Evolutionary conservation across 1,140 invertebrate species (phyloP).

Genomic region (Scaptodrosophila lebanonensis): DNA sequence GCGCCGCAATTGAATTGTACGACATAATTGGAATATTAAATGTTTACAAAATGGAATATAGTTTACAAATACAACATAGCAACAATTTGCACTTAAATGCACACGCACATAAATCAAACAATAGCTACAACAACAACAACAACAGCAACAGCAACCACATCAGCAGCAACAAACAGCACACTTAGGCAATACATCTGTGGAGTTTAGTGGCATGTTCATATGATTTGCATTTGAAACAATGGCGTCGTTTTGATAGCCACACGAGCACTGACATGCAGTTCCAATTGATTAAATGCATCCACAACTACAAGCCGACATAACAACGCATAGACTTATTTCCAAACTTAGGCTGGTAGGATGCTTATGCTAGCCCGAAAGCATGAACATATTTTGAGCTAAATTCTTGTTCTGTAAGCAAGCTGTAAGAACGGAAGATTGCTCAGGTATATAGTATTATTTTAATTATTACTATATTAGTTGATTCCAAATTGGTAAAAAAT

Average conservation of each 20-base stretch:
- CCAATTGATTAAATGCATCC: conserved; percentile 28
- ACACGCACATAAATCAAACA: conserved; percentile 67
- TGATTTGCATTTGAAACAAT: conserved; percentile 69
- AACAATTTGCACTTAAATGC: conserved; percentile 70
- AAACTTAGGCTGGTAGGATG: too few relatives aligned
- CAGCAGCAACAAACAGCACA: too few relatives aligned
- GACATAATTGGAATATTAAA: conserved; percentile 72
- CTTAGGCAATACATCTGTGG: conserved; percentile 15
- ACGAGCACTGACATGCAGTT: conserved; percentile 8
- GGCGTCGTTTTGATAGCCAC: conserved; percentile 35
- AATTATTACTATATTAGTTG: too few relatives aligned
- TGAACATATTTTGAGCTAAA: too few relatives aligned
- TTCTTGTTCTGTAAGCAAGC: too few relatives aligned
- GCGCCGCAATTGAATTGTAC: conserved; percentile 58
- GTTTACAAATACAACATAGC: conserved; percentile 25
- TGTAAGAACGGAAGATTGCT: too few relatives aligned
- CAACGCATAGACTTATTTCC: too few relatives aligned
- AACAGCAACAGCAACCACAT: neutral
- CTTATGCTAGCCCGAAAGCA: too few relatives aligned
- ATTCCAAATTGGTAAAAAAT: too few relatives aligned
- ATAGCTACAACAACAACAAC: conserved; percentile 44
- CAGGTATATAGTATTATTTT: too few relatives aligned
- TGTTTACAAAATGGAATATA: conserved; percentile 69
- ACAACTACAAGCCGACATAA: too few relatives aligned
- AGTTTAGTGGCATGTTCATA: conserved; percentile 52